Evolutionary conservation across 2,888 invertebrate species (phyloP), one percentile per base, ranked within the genome.

Genomic region (Tricholauxania praeusta): DNA sequence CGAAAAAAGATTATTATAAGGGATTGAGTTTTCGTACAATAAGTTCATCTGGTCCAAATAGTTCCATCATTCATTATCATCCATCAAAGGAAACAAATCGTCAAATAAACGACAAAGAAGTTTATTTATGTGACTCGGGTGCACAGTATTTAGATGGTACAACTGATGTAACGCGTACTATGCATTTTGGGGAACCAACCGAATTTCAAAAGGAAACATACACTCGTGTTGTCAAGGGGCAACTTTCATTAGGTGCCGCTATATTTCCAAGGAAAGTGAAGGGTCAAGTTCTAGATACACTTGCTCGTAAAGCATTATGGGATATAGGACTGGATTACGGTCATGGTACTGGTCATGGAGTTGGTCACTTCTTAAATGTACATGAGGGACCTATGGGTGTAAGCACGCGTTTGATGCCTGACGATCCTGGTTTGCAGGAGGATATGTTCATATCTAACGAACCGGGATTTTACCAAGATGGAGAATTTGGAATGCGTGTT

Each of bases 81-180:
- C 94, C 97, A 0, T 82, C 87, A 0, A 79, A 85, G 53, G 90
- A 91, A 57, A 89, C 92, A 6, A 91, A 92, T 66, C 89, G 92
- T 15, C 88, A 89, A 12, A 92, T 99, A 17, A 92, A 90, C 14
- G 88, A 88, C 1, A 88, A 91, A 17, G 93, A 95, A 78, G 88
- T 98, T 77, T 99, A 97, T 86, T 89, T 99, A 1, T 93, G 98
- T 79, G 99, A 99, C 86, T 98, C 98, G 1, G 95, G 95, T 0
- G 94, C 93, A 0, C 95, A 96, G 77, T 96, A 92, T 87, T 88
- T 86, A 60, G 96, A 96, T 84, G 97, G 97, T 8, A 97, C 97
- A 0, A 97, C 97, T 1, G 97, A 97, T 84, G 94, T 96, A 0
- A 97, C 97, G 0, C 89, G 97, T 66, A 97, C 97, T 0, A 87